phyloP scores from a whole-genome alignment of 1,140 invertebrate species.

The Drosophila hydei region DNA sequence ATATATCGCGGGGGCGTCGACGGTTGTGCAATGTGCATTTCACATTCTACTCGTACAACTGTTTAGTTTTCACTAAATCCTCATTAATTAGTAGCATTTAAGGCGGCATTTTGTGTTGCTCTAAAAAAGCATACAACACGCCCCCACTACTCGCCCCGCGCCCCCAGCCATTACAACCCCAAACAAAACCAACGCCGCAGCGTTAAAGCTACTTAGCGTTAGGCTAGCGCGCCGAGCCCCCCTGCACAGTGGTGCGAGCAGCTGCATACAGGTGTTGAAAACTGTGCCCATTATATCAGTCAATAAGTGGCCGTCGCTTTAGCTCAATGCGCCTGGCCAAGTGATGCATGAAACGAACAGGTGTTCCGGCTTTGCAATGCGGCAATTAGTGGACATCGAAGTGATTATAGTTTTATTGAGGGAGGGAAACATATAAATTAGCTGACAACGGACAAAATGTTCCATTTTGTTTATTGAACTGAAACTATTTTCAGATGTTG shows the following conservation, averaged over 20 bases:
- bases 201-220: constrained; percentile 78
- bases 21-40: constrained; percentile 58
- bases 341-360: constrained; percentile 70
- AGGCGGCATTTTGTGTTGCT: constrained; percentile 61
- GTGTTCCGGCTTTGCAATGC: constrained; percentile 49
- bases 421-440: constrained; percentile 31
- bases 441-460: constrained; percentile 2
- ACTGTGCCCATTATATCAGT: constrained; percentile 66
- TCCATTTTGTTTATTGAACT: constrained; percentile 1
- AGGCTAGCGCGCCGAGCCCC: constrained; percentile 17
- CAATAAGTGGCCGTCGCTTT: constrained; percentile 48
- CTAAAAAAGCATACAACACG: constrained; percentile 46
- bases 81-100: constrained; percentile 82
- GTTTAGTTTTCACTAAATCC: constrained; percentile 79
- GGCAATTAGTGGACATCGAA: constrained; percentile 41
- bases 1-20: constrained; percentile 40
- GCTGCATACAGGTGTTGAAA: constrained; percentile 72
- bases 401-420: constrained; percentile 36
- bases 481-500: constrained; percentile 9
- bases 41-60: constrained; percentile 40
- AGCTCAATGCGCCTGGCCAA: constrained; percentile 36
- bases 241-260: constrained; percentile 58
- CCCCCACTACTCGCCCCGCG: constrained; percentile 31
- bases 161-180: constrained; percentile 2
- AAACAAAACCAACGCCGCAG: constrained; percentile 48